Base-by-base conservation (phyloP, 2,888 invertebrate genomes). In the Agrenia bidenticulata region DNA sequence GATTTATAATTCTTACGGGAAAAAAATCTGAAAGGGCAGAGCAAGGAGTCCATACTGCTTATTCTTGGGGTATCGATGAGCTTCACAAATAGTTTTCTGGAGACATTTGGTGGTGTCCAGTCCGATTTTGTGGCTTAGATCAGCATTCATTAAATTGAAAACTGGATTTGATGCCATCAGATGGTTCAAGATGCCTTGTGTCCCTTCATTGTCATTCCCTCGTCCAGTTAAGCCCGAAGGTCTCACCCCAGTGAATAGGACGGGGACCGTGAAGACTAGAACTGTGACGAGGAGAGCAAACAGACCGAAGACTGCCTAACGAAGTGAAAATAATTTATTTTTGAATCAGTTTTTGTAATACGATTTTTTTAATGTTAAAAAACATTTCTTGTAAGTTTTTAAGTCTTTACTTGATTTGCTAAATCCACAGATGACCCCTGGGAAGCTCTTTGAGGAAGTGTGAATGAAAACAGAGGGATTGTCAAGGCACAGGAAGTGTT, bases 41-140 rank as follows among this genome's bases (percentile, higher is more conserved):
- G 70, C 70, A 61, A 75, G 57, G 23, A 76, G 32, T 37, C 76
- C 76, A 51, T 73, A 75, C 45, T 69, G 2, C 17, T 54, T 54
- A 64, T 67, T 72, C 53, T 73, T 70, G 2, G 75, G 74, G 54
- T 62, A 51, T 27, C 69, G 50, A 55, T 76, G 75, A 26, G 76
- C 75, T 56, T 76, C 74, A 59, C 76, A 76, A 63, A 76, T 75
- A 1, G 74, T 73, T 63, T 75, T 76, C 53, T 74, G 69, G 0
- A 75, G 63, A 62, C 76, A 76, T 54, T 73, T 69, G 4, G 73
- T 68, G 5, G 70, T 61, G 50, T 76, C 74, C 37, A 76, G 57
- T n/a, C 76, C 76, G 41, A 76, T 75, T 60, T 69, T 70, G 37
- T 76, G 73, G 5, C 63, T 67, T 23, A 74, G 51, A 26, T 76